Base-by-base conservation (phyloP, 2,113 vertebrate genomes). In the Gnathonemus echidnorhynchus region DNA sequence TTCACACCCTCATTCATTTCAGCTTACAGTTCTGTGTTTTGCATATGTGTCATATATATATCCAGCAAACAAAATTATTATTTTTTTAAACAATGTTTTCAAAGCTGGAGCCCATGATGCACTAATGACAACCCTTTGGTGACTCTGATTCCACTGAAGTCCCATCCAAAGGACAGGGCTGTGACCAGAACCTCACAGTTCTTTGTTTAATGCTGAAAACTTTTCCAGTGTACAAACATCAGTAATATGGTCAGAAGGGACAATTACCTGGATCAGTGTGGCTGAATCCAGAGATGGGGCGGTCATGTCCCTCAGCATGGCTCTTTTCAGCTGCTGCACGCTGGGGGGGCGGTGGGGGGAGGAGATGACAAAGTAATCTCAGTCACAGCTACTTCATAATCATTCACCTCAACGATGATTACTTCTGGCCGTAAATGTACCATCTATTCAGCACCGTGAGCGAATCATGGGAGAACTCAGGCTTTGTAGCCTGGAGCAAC, bases 291-390 rank as follows among this genome's bases (percentile, higher is more conserved):
- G 94, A 92, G 96, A 95, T 5, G 97, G 95, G 27, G 96, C 94
- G 35, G 96, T 96, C 93, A 93, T 95, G 87, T 96, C 96, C 94
- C 95, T 95, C 27, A 95, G 94, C 88, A 97, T 93, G n/a, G 94
- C 93, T 92, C 95, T 96, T 93, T 93, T 95, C 93, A 96, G 94
- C 89, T 95, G 94, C 93, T 94, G 94, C 17, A 93, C 91, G 91
- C 95, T 96, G 77, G 62, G 42, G 52, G 7, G 31, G 45, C 21
- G 48, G 42, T 45, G 48, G 9, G 9, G 52, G 53, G 19, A 5
- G 50, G 50, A 50, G 13, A 50, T 50, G 49, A 24, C 42, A 86
- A 27, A 31, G 27, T 56, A 53, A 10, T 53, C 4, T 21, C 52
- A 53, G 10, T n/a, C 6, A 19, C 62, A 66, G 0, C n/a, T 70